Percentiles rank a stretch among this genome's conserved stretches.
These are phyloP conservation scores for Eurystomus gularis DNA, from an alignment of 2,113 vertebrate species.

Conservation along the genomic window DNA sequence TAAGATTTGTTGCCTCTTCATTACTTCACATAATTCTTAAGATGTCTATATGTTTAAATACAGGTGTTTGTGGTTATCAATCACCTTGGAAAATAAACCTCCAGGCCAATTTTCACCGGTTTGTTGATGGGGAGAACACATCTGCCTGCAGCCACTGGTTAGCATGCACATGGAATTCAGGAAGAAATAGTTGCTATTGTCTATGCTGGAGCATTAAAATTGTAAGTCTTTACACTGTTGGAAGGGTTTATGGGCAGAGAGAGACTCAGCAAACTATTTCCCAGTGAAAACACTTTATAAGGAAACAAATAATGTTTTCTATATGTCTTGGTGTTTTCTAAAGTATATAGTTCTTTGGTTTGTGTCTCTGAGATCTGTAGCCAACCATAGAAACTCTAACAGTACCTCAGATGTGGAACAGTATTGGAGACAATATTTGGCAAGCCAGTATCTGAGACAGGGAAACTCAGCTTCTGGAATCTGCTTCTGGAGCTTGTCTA, in stretches of 20 bases:
- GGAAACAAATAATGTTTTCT: background rate
- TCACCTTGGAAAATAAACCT: conserved; percentile 55
- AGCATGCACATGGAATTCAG: conserved; percentile 64
- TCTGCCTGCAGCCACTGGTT: conserved; percentile 64
- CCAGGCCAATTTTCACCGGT: conserved; percentile 25
- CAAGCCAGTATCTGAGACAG: background rate
- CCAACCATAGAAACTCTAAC: background rate
- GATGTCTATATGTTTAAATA: conserved; percentile 68
- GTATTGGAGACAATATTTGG: background rate
- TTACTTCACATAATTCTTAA: conserved; percentile 68
- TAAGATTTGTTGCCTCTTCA: conserved; percentile 61
- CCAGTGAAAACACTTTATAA: conserved; percentile 1
- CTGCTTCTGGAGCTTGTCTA: background rate
- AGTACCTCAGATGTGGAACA: background rate
- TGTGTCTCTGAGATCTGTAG: background rate
- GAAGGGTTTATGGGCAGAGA: conserved; percentile 70
- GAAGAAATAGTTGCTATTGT: conserved; percentile 76
- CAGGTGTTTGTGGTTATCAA: conserved; percentile 78
- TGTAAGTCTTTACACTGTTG: conserved; percentile 59
- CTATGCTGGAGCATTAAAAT: conserved; percentile 69
- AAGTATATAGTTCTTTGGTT: background rate
- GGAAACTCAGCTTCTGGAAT: background rate
- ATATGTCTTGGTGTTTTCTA: background rate
- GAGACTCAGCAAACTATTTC: background rate
- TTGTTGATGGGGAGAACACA: conserved; percentile 58